Conservation (phyloP, 1,140 invertebrate genomes). For the Stenopsyche tienmushanensis region DNA sequence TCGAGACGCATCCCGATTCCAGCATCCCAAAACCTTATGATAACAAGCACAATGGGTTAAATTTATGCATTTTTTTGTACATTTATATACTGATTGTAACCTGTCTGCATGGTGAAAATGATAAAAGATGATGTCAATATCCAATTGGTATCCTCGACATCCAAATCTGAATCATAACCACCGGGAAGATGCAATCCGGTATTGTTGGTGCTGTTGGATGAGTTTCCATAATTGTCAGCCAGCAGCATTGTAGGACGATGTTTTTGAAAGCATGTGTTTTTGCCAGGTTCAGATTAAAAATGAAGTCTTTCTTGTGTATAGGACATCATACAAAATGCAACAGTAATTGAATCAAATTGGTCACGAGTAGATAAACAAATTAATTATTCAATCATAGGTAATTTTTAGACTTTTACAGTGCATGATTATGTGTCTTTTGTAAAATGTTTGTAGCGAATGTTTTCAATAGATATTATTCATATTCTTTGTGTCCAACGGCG, state of each 20-base stretch:
- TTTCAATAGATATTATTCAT: no score
- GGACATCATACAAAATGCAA: no score
- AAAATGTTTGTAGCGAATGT: no score
- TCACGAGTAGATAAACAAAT: conserved; percentile 15
- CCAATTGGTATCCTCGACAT: conserved; percentile 86
- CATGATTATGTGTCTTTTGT: no score
- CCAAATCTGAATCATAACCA: conserved; percentile 57
- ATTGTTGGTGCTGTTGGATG: conserved; percentile 30
- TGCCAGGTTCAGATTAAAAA: no score
- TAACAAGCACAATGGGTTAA: background rate
- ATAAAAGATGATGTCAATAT: conserved; percentile 92
- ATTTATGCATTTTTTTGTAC: no score
- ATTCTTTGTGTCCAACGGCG: no score
- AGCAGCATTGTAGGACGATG: no score
- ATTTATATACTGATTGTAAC: conserved; percentile 53
- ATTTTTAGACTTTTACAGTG: conserved; percentile 1
- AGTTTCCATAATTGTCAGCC: no score
- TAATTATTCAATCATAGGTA: conserved; percentile 16
- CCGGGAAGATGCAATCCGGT: conserved; percentile 49
- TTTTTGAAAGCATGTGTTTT: no score
- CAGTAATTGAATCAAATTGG: no score
- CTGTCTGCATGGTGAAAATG: conserved; percentile 97
- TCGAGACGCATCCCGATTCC: conserved; percentile 87
- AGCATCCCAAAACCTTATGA: conserved; percentile 88
- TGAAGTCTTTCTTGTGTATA: no score